Conservation (phyloP, 2,113 vertebrate species). For the Cheirogaleus medius region DNA sequence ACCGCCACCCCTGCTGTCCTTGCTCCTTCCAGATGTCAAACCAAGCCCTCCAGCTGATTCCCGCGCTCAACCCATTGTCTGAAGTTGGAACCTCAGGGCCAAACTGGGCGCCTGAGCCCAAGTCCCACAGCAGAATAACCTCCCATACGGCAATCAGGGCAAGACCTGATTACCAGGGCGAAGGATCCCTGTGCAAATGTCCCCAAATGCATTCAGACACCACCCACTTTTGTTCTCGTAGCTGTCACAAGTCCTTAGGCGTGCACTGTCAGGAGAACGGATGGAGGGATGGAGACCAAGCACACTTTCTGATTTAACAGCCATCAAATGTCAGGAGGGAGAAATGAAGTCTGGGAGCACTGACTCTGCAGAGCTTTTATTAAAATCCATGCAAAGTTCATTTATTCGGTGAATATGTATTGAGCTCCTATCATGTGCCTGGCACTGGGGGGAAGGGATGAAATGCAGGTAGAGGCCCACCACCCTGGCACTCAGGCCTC, state of each 20-base stretch:
- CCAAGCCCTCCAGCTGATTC: neutral
- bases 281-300: rapidly evolving
- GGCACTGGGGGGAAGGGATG: rapidly evolving
- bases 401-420: rapidly evolving
- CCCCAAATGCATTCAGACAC: rapidly evolving
- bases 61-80: neutral
- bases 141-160: rapidly evolving
- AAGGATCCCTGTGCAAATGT: too few species aligned
- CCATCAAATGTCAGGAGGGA: neutral
- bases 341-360: neutral
- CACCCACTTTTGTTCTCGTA: rapidly evolving
- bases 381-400: neutral
- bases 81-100: neutral
- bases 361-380: neutral
- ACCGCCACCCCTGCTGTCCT: neutral
- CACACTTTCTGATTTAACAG: neutral
- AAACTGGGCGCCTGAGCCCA: neutral
- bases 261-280: rapidly evolving
- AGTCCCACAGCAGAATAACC: rapidly evolving
- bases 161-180: too few species aligned
- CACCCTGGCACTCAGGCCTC: rapidly evolving
- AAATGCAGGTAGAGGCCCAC: rapidly evolving
- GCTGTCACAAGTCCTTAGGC: neutral
- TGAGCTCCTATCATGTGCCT: neutral
- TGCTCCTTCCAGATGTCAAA: neutral